Percentiles rank a stretch among this genome's conserved stretches.
Evolutionary conservation across 2,888 invertebrate species (phyloP).

Genomic region (Drosophila borealis): DNA sequence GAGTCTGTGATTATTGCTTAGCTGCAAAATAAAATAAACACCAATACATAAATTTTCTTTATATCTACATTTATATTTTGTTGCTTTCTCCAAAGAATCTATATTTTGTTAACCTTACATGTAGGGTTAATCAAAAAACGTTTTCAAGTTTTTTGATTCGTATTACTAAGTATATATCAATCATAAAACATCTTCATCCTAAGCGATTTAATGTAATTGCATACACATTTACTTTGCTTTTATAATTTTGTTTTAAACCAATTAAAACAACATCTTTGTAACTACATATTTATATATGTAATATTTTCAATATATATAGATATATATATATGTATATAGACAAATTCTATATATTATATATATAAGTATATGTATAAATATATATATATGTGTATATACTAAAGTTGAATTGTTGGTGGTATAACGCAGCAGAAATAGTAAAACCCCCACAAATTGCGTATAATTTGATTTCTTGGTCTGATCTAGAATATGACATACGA

Average conservation of each 20-base stretch:
- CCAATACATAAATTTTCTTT: slow-evolving; percentile 17
- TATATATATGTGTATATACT: slow-evolving; percentile 9
- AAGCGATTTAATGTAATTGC: slow-evolving; percentile 35
- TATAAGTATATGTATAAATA: slow-evolving; percentile 12
- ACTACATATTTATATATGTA: slow-evolving; percentile 37
- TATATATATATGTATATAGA: slow-evolving; percentile 26
- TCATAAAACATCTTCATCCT: slow-evolving; percentile 59
- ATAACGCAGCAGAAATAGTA: slow-evolving; percentile 30
- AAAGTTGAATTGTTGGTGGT: slow-evolving; percentile 48
- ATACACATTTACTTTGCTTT: slow-evolving; percentile 26
- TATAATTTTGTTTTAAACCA: slow-evolving; percentile 42
- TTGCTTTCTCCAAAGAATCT: slow-evolving; percentile 61
- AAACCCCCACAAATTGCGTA: slow-evolving; percentile 27
- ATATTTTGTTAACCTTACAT: slow-evolving; percentile 51
- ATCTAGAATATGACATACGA: slow-evolving; percentile 17
- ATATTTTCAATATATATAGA: slow-evolving; percentile 35
- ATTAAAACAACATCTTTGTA: slow-evolving; percentile 49
- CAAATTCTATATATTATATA: slow-evolving; percentile 29
- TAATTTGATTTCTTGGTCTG: slow-evolving; percentile 30
- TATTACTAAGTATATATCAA: slow-evolving; percentile 58
- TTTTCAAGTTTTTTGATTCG: slow-evolving; percentile 39
- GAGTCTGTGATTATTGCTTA: slow-evolving; percentile 27
- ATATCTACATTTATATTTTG: slow-evolving; percentile 73
- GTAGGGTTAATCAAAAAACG: slow-evolving; percentile 65
- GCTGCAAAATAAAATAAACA: slow-evolving; percentile 19